Evolutionary conservation across 2,113 vertebrate genomes (phyloP).

Genomic region (Bombycilla garrulus): DNA sequence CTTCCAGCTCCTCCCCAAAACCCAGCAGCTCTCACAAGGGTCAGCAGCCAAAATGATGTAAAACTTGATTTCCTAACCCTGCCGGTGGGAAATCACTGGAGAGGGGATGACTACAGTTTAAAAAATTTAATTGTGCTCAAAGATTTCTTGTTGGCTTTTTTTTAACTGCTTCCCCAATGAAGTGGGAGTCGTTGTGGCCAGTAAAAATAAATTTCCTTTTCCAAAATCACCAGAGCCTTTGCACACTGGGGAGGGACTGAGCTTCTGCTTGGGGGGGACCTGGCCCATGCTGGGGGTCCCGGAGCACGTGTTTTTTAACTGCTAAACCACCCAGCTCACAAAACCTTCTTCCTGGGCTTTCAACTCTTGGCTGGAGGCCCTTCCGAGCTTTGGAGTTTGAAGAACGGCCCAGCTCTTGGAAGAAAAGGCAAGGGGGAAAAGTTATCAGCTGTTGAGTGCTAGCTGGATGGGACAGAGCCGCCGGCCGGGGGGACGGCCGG

Average conservation of each 20-base stretch:
- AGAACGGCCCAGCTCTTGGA: not conserved
- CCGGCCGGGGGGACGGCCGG: not conserved
- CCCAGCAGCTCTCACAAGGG: not conserved
- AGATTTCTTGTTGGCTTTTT: not conserved
- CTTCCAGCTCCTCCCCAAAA: not conserved
- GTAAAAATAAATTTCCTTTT: not conserved
- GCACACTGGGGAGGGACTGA: not conserved
- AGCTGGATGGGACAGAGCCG: not conserved
- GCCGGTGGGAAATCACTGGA: conserved; percentile 19
- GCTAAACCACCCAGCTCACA: not conserved
- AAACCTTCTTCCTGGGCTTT: not conserved
- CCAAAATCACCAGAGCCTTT: not conserved
- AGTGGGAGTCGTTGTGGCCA: not conserved
- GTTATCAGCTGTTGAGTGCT: conserved; percentile 35
- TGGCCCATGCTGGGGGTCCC: accelerated
- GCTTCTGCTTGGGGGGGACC: not conserved
- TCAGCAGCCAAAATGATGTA: conserved; percentile 3
- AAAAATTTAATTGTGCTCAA: not conserved
- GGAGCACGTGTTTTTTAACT: accelerated
- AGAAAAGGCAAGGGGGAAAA: not conserved
- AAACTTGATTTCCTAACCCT: not conserved
- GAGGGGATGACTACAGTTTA: not conserved
- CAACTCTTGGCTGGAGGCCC: conserved; percentile 15
- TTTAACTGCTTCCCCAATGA: not conserved
- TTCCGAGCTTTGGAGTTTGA: not conserved